Conservation (phyloP, 2,797 vertebrate species). For the Jordanella pulchra region DNA sequence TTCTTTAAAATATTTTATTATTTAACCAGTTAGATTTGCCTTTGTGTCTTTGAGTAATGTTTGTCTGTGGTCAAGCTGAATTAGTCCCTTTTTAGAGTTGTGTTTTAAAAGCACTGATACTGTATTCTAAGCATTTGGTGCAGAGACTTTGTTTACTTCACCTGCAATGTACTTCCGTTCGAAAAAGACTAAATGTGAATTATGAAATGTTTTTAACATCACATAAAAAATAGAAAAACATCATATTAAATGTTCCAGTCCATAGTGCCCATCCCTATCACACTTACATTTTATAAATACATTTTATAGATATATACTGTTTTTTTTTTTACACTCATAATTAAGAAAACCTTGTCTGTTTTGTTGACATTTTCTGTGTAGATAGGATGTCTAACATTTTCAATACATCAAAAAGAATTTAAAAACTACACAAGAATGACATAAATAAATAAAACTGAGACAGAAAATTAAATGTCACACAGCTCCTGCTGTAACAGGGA, state of each 20-base stretch:
- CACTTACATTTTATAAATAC: neutral
- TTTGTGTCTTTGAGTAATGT: too few relatives aligned
- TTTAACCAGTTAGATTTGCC: too few relatives aligned
- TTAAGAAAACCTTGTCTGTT: neutral
- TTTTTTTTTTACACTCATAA: neutral
- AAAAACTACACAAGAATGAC: conserved; percentile 20
- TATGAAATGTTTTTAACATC: neutral
- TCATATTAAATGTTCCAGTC: neutral
- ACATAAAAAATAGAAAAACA: neutral
- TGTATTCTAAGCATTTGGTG: too few relatives aligned
- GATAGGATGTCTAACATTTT: neutral
- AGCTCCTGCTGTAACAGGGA: conserved; percentile 26
- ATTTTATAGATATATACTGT: neutral
- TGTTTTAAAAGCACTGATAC: too few relatives aligned
- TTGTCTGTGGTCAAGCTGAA: too few relatives aligned
- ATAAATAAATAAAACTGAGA: conserved; percentile 13
- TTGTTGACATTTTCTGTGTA: neutral
- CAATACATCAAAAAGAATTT: conserved; percentile 13
- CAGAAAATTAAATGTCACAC: conserved; percentile 10
- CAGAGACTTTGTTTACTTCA: too few relatives aligned
- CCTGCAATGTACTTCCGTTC: too few relatives aligned
- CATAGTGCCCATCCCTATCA: neutral
- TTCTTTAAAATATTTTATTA: too few relatives aligned
- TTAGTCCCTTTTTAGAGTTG: too few relatives aligned
- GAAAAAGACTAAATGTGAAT: too few relatives aligned